Evolutionary conservation across 92 coral and sea anemone species (phyloP).

Genomic region (Palythoa grandis): DNA sequence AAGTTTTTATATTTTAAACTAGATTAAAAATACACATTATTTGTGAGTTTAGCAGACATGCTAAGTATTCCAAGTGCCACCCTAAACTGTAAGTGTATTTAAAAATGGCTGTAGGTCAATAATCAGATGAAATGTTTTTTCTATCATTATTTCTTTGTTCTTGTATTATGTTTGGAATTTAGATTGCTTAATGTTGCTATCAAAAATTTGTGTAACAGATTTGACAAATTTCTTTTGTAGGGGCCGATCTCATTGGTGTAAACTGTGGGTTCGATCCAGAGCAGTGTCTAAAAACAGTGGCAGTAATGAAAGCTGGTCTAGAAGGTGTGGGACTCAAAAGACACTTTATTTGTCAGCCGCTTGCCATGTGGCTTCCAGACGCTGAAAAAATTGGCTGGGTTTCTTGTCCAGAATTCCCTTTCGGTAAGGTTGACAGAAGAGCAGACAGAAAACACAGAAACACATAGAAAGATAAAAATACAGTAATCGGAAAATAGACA

Average conservation of each 20-base stretch:
- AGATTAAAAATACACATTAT: too few relatives aligned
- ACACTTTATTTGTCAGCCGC: conserved; percentile 25
- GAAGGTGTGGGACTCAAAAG: conserved; percentile 13
- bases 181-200: not conserved
- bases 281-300: not conserved
- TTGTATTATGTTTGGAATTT: too few relatives aligned
- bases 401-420: conserved; percentile 11
- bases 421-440: not conserved
- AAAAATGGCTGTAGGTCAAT: too few relatives aligned
- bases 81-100: too few relatives aligned
- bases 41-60: too few relatives aligned
- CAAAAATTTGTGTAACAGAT: not conserved
- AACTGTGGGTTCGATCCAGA: conserved; percentile 26
- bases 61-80: too few relatives aligned
- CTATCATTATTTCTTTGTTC: too few relatives aligned
- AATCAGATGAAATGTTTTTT: too few relatives aligned
- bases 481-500: not conserved
- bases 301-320: not conserved
- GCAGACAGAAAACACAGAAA: not conserved
- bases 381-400: conserved; percentile 10
- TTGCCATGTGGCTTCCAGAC: conserved; percentile 16
- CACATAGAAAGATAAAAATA: not conserved
- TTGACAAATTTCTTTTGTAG: not conserved
- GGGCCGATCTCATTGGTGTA: conserved; percentile 29
- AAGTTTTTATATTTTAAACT: too few relatives aligned